phyloP scores from a whole-genome alignment of 2,797 vertebrate species.

The Peromyscus eremicus region DNA sequence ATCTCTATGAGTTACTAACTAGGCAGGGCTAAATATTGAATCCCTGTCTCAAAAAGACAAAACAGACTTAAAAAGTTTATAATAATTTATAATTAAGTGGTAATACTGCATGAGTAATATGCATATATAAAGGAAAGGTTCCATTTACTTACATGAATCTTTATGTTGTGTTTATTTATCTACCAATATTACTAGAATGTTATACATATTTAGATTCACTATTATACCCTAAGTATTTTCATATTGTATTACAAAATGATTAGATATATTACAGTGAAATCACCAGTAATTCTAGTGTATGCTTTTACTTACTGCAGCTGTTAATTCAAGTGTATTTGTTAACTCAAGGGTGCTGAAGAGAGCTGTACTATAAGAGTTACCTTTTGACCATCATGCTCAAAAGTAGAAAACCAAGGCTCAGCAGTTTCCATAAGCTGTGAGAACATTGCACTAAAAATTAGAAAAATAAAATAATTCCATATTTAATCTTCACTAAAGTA shows the following conservation, averaged over 20 bases:
- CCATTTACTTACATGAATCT: neutral
- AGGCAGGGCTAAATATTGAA: neutral
- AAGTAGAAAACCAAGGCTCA: constrained; percentile 99
- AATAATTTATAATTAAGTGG: constrained; percentile 31
- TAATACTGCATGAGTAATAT: neutral
- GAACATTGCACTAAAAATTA: constrained; percentile 94
- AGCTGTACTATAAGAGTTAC: constrained; percentile 84
- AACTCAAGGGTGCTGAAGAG: constrained; percentile 34
- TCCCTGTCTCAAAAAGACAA: neutral
- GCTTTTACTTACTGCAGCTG: constrained; percentile 15
- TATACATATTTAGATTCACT: constrained; percentile 10
- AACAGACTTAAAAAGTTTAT: neutral
- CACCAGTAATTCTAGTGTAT: neutral
- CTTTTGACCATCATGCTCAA: constrained; percentile 96
- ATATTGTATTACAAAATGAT: neutral
- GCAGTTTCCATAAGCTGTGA: constrained; percentile 98
- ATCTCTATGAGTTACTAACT: neutral
- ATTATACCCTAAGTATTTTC: neutral
- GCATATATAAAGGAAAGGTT: neutral
- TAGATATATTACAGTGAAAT: neutral
- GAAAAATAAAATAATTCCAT: constrained; percentile 74
- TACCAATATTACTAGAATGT: neutral
- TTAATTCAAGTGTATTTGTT: constrained; percentile 19
- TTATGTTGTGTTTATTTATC: neutral
- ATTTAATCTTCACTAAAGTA: constrained; percentile 74